Evolutionary conservation across 2,888 invertebrate genomes (phyloP).

Genomic region (Toxonevra muliebris): DNA sequence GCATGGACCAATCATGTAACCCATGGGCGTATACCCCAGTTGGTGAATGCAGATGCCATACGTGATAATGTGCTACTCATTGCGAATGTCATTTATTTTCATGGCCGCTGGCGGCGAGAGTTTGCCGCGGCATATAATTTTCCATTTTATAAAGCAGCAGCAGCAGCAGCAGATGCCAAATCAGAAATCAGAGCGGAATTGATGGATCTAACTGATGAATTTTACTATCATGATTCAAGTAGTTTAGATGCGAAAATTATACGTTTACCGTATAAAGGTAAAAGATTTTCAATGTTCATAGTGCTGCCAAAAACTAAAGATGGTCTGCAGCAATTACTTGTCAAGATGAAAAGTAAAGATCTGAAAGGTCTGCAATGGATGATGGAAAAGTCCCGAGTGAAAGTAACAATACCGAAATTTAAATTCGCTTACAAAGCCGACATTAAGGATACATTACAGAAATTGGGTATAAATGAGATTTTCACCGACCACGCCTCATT

Average conservation of each 20-base stretch:
- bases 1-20: slow-evolving; percentile 82
- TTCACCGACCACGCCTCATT: slow-evolving; percentile 77
- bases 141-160: slow-evolving; percentile 70
- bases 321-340: slow-evolving; percentile 71
- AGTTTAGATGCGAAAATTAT: slow-evolving; percentile 76
- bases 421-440: slow-evolving; percentile 75
- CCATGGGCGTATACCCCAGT: slow-evolving; percentile 74
- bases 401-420: slow-evolving; percentile 77
- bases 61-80: slow-evolving; percentile 74
- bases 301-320: slow-evolving; percentile 74
- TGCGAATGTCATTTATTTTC: slow-evolving; percentile 82
- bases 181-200: slow-evolving; percentile 67
- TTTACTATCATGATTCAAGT: slow-evolving; percentile 73
- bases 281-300: slow-evolving; percentile 78
- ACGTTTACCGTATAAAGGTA: slow-evolving; percentile 77
- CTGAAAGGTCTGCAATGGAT: slow-evolving; percentile 70
- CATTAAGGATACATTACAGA: slow-evolving; percentile 67
- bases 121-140: slow-evolving; percentile 69
- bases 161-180: slow-evolving; percentile 58
- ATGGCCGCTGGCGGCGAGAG: slow-evolving; percentile 78
- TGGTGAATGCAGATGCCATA: slow-evolving; percentile 72
- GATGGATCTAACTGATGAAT: slow-evolving; percentile 76
- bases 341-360: slow-evolving; percentile 68
- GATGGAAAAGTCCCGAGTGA: slow-evolving; percentile 70
- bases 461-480: slow-evolving; percentile 77